Evolutionary conservation across 2,797 vertebrate species (phyloP).

Genomic region (Buphagus erythrorhynchus): DNA sequence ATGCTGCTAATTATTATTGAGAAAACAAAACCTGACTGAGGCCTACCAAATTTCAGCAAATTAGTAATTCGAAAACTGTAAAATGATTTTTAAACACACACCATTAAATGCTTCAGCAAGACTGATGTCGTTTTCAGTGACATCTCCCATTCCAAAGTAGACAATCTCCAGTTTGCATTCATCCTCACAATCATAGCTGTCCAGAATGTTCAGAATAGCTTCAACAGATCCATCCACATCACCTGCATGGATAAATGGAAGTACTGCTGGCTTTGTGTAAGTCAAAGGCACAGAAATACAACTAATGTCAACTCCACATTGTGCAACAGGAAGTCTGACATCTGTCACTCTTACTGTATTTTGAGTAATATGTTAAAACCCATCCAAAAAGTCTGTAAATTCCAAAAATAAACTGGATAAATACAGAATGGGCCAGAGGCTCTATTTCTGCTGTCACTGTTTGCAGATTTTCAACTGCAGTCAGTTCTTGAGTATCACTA

Average conservation of each 20-base stretch:
- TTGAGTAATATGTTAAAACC: neutral
- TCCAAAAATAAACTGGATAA: neutral
- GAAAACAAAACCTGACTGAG: neutral
- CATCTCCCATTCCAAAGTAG: conserved; percentile 90
- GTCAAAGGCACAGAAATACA: neutral
- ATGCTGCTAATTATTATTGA: neutral
- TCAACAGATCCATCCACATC: conserved; percentile 95
- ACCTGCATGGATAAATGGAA: conserved; percentile 72
- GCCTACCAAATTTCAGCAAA: neutral
- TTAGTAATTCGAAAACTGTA: neutral
- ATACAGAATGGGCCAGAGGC: neutral
- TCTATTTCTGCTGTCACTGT: neutral
- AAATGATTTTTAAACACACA: neutral
- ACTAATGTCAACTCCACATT: neutral
- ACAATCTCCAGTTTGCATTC: conserved; percentile 89
- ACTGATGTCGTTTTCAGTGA: conserved; percentile 89
- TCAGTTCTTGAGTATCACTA: neutral
- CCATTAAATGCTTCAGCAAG: conserved; percentile 89
- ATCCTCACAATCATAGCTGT: conserved; percentile 85
- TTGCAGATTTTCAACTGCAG: neutral
- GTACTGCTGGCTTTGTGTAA: neutral
- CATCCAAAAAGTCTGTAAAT: neutral
- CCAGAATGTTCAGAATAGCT: conserved; percentile 87
- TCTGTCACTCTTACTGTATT: neutral
- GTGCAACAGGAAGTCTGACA: neutral